Conservation (phyloP, 2,888 invertebrate species). For the Drosophila subsilvestris region DNA sequence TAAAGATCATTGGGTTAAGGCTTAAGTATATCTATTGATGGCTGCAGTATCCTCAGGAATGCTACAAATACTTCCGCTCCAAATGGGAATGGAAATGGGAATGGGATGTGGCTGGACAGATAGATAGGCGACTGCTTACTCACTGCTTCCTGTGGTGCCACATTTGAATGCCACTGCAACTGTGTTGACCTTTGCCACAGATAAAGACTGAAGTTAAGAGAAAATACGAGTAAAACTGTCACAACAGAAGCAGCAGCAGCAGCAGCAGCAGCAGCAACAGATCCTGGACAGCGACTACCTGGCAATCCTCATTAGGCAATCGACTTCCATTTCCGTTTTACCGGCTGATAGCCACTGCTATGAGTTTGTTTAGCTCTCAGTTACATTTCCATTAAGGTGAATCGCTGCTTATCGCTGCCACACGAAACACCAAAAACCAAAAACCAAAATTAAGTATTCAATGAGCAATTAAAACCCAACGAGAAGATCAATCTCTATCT, state of each 20-base stretch:
- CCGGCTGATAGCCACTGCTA: background rate
- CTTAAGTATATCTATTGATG: no score
- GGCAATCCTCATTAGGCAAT: slow-evolving; percentile 27
- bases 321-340: slow-evolving; percentile 17
- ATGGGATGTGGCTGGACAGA: slow-evolving; percentile 10
- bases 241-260: slow-evolving; percentile 24
- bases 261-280: background rate
- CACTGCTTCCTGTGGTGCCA: slow-evolving; percentile 51
- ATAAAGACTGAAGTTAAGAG: slow-evolving; percentile 30
- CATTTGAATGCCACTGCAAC: slow-evolving; percentile 20
- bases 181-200: slow-evolving; percentile 56
- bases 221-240: slow-evolving; percentile 60
- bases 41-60: background rate
- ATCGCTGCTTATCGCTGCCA: slow-evolving; percentile 23
- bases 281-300: slow-evolving; percentile 19
- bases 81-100: slow-evolving; percentile 18
- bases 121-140: slow-evolving; percentile 12
- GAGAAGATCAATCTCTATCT: slow-evolving; percentile 32
- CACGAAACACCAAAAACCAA: background rate
- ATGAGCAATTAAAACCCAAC: slow-evolving; percentile 44
- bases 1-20: slow-evolving; percentile 2
- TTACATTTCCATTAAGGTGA: slow-evolving; percentile 5
- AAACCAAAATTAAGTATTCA: slow-evolving; percentile 42
- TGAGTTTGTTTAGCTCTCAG: background rate
- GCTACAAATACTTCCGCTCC: slow-evolving; percentile 25